A percentile compares a stretch with the other conserved stretches of the same genome.
Evolutionary conservation across 2,888 invertebrate genomes (phyloP).

Genomic region (Drosophila colorata): DNA sequence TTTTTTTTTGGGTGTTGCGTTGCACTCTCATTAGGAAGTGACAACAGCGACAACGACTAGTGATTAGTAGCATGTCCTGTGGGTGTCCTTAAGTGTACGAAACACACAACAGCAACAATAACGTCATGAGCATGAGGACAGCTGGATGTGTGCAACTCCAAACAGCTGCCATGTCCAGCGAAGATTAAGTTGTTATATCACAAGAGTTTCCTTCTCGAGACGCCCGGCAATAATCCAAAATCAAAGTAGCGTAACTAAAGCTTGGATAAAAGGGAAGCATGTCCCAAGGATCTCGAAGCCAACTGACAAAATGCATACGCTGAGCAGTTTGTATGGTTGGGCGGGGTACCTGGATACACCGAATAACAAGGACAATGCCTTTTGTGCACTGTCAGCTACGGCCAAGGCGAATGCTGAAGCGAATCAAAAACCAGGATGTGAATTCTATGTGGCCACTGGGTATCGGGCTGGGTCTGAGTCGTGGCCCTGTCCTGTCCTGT

Average conservation of each 20-base stretch:
- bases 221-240: slow-evolving; percentile 54
- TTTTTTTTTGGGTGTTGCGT: slow-evolving; percentile 63
- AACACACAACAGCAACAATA: slow-evolving; percentile 48
- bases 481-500: no score
- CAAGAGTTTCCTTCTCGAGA: slow-evolving; percentile 5
- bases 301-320: slow-evolving; percentile 43
- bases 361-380: slow-evolving; percentile 55
- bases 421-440: slow-evolving; percentile 56
- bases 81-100: slow-evolving; percentile 57
- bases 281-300: slow-evolving; percentile 48
- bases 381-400: slow-evolving; percentile 40
- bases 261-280: slow-evolving; percentile 47
- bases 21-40: slow-evolving; percentile 78
- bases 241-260: slow-evolving; percentile 79
- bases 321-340: slow-evolving; percentile 14
- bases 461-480: not conserved
- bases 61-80: slow-evolving; percentile 67
- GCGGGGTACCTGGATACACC: slow-evolving; percentile 56
- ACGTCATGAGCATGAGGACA: slow-evolving; percentile 51
- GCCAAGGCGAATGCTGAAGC: slow-evolving; percentile 51
- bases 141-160: slow-evolving; percentile 39
- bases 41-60: slow-evolving; percentile 56
- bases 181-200: slow-evolving; percentile 62
- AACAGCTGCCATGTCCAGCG: slow-evolving; percentile 56
- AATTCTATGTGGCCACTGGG: slow-evolving; percentile 42